Conservation (phyloP, 1,140 invertebrate species). For the Nephila pilipes region DNA sequence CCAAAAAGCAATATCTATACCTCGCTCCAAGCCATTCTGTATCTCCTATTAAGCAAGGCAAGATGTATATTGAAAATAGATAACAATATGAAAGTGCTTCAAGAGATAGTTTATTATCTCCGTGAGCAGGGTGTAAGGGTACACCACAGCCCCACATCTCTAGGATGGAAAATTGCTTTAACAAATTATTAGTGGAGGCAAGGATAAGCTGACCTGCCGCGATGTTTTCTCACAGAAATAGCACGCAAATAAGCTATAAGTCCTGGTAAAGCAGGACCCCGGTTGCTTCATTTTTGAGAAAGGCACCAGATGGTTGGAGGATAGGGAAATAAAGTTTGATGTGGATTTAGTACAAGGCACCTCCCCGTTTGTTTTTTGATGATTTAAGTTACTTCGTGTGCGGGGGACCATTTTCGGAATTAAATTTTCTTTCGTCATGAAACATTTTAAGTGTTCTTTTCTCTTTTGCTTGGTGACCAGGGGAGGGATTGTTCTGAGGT, state of each 20-base stretch:
- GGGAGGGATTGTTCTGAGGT: too few species aligned
- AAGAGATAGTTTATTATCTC: not conserved
- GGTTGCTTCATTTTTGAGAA: not conserved
- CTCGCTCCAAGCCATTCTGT: not conserved
- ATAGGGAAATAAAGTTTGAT: slow-evolving; percentile 18
- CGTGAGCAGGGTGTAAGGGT: not conserved
- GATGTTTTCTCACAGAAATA: not conserved
- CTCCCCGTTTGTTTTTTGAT: slow-evolving; percentile 2
- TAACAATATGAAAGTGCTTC: slow-evolving; percentile 12
- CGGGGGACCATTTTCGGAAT: not conserved
- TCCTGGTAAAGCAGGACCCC: not conserved
- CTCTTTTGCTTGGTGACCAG: too few species aligned
- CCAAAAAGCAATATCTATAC: slow-evolving; percentile 11
- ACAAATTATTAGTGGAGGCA: not conserved
- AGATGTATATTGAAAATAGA: slow-evolving; percentile 18
- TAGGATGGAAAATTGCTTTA: not conserved
- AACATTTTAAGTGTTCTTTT: not conserved
- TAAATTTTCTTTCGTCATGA: slow-evolving; percentile 2
- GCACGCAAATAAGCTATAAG: slow-evolving; percentile 16
- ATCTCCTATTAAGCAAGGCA: slow-evolving; percentile 1
- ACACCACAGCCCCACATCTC: not conserved
- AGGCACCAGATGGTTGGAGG: not conserved
- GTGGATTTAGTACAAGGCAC: not conserved
- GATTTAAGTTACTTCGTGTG: not conserved
- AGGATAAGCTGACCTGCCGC: not conserved